Evolutionary conservation across 2,888 invertebrate genomes (phyloP), one percentile per base, ranked within the genome.

Genomic region (Hirtodrosophila cameraria): DNA sequence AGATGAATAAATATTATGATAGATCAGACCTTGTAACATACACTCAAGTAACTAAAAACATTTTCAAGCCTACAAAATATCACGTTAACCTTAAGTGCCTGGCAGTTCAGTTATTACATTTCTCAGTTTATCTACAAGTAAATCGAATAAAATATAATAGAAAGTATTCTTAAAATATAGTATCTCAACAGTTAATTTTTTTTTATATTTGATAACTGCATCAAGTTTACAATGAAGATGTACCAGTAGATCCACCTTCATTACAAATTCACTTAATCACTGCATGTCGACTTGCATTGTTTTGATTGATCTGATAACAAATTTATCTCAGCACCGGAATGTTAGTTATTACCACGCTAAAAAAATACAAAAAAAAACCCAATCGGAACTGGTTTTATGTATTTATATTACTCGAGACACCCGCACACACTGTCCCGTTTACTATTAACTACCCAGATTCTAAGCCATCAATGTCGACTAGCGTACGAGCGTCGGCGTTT

Each of bases 391-490:
- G 68, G 70, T 74, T 71, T 74, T 57, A 16, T 49, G 25, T 55
- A 45, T 61, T 53, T 38, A 57, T 53, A 8, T 59, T 35, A 42
- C 48, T 49, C 66, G 74, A 53, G 45, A 67, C 74, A 43, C 52
- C 53, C 62, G 57, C 61, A 45, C 63, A 53, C 52, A 23, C 43
- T 39, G 33, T 49, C 57, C 49, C 52, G 69, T 46, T 35, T 52
- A 53, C 46, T 48, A 23, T 15, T 23, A 58, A 31, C 49, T 38
- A 25, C 30, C 68, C 50, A 61, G 62, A 46, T 57, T 71, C 74
- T 63, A 74, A 71, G 75, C 68, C 68, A 62, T 73, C 61, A 73
- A 68, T 62, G 71, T 50, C 38, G 73, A 50, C 36, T 50, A 68
- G 73, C 42, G 54, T 49, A 30, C 42, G 35, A 61, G 49, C 55